These are phyloP conservation scores for Engystomops pustulosus DNA, from an alignment of 2,113 vertebrate species.

Conservation along the genomic window DNA sequence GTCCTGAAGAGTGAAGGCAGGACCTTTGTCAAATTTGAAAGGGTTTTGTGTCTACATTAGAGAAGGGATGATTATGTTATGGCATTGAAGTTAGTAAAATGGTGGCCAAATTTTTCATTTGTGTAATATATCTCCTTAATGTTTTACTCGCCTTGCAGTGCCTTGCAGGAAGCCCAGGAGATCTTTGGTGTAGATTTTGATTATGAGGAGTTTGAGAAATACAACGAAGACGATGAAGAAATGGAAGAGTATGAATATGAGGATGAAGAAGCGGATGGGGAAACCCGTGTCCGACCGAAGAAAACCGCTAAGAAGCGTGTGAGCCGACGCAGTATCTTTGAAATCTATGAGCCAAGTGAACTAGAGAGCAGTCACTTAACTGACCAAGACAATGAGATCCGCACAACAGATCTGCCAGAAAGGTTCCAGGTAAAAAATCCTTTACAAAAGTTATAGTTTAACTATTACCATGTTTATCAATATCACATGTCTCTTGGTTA, in stretches of 20 bases:
- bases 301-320: slow-evolving; percentile 92
- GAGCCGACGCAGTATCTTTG: slow-evolving; percentile 95
- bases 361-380: slow-evolving; percentile 98
- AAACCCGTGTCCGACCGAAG: slow-evolving; percentile 91
- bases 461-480: no score
- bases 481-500: no score
- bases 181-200: slow-evolving; percentile 98
- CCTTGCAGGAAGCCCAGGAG: slow-evolving; percentile 96
- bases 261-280: slow-evolving; percentile 92
- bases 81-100: no score
- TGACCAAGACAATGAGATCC: slow-evolving; percentile 98
- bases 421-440: slow-evolving; percentile 97
- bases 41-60: no score
- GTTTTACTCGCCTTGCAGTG: no score
- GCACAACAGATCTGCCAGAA: slow-evolving; percentile 95
- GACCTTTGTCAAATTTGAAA: no score
- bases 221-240: slow-evolving; percentile 84
- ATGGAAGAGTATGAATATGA: slow-evolving; percentile 93
- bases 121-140: no score
- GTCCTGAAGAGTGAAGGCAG: no score
- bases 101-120: no score
- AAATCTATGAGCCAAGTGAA: slow-evolving; percentile 97
- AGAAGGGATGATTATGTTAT: no score
- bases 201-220: slow-evolving; percentile 94
- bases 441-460: no score